Evolutionary conservation across 2,888 invertebrate genomes (phyloP).

Genomic region (Eristalis arbustorum): DNA sequence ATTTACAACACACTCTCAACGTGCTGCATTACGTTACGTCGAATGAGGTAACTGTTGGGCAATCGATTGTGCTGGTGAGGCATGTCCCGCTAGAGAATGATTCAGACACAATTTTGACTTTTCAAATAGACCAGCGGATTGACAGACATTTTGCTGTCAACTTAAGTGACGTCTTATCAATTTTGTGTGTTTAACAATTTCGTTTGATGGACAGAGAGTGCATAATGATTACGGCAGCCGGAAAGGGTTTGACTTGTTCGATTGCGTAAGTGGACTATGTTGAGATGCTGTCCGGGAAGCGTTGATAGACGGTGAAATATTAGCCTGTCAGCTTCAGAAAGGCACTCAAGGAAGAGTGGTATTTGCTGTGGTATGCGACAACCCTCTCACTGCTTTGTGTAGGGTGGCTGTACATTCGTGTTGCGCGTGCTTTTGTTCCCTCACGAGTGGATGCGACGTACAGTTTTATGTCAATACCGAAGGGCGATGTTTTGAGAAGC

Average conservation of each 20-base stretch:
- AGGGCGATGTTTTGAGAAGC: too few relatives aligned
- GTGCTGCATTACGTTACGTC: background rate
- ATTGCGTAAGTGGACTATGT: background rate
- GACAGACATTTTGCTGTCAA: background rate
- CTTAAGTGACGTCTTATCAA: conserved; percentile 7
- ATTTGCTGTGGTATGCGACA: too few relatives aligned
- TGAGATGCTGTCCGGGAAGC: too few relatives aligned
- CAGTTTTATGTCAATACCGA: too few relatives aligned
- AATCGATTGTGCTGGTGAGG: background rate
- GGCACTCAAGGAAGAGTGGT: too few relatives aligned
- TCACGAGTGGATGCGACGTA: too few relatives aligned
- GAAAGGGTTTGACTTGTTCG: background rate
- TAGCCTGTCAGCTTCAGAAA: too few relatives aligned
- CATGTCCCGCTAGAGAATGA: background rate
- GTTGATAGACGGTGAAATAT: too few relatives aligned
- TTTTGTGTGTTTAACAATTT: background rate
- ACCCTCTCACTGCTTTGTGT: too few relatives aligned
- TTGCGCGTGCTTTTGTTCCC: too few relatives aligned
- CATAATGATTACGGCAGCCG: background rate
- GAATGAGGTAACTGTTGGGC: background rate
- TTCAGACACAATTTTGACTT: background rate
- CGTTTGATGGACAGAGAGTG: background rate
- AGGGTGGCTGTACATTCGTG: too few relatives aligned
- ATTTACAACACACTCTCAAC: background rate
- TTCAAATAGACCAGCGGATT: background rate